Conservation (phyloP, 2,113 vertebrate genomes). For the Cinclus mexicanus region DNA sequence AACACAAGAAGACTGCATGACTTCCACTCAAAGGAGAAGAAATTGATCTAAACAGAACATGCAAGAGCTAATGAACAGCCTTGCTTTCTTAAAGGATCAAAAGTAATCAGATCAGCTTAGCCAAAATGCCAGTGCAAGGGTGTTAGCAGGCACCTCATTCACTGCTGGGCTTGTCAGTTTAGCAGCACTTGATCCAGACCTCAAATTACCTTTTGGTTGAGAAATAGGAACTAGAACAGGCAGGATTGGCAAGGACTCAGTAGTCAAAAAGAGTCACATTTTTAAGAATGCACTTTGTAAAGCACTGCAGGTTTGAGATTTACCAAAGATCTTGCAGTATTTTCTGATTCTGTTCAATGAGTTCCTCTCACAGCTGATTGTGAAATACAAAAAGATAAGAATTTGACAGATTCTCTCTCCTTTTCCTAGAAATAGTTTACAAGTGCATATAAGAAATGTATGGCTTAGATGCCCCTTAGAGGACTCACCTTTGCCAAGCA, state of each 20-base stretch:
- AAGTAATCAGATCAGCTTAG: background rate
- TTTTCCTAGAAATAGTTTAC: background rate
- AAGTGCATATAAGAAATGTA: fast-evolving
- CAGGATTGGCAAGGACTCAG: background rate
- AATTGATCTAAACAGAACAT: background rate
- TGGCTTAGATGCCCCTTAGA: background rate
- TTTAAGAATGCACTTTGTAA: background rate
- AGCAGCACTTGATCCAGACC: background rate
- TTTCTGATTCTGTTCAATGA: background rate
- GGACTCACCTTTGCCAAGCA: background rate
- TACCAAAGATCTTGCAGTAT: background rate
- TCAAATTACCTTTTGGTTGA: background rate
- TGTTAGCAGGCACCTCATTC: background rate
- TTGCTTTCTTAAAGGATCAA: background rate
- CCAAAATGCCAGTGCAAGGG: background rate
- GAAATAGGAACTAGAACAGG: background rate
- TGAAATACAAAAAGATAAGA: background rate
- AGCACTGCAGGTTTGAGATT: background rate
- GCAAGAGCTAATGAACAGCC: background rate
- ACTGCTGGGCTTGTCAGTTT: background rate
- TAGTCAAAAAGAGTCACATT: background rate
- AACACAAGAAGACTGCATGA: background rate
- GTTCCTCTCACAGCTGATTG: background rate
- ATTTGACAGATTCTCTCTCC: background rate
- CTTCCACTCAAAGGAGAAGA: background rate